Evolutionary conservation across 2,113 vertebrate species (phyloP), one percentile per base, ranked within the genome.

Genomic region (Chinchilla lanigera): DNA sequence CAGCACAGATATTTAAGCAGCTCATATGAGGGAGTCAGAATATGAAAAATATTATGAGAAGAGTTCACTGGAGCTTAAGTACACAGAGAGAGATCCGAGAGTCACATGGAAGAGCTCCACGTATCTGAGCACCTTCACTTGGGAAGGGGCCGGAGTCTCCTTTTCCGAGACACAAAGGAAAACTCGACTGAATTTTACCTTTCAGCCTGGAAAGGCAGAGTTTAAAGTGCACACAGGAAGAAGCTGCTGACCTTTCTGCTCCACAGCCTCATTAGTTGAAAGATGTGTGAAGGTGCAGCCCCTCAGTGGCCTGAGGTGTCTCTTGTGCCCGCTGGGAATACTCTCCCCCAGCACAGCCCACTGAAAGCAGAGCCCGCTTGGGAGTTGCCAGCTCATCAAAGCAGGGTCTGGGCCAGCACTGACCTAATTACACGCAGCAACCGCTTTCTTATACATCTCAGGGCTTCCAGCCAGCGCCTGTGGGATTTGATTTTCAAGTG

Each of bases 311-410:
- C 94, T 95, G 94, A 85, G 58, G n/a, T 33, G 44, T 83, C 92
- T 96, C 82, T 73, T 80, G 22, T 61, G 9, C 91, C 61, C 90
- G 84, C 44, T 14, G 50, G 93, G 92, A 89, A 67, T 60, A 63
- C 67, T 95, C 94, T 83, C 71, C 78, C 90, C 47, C 77, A 61
- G 41, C 78, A 86, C n/a, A 97, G 90, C 54, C 65, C 81, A 89
- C 85, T 94, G 86, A 95, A 78, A 85, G 61, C n/a, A 87, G 85
- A 75, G 61, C 52, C 52, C 52, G 71, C 58, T 44, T n/a, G 16
- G 85, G 71, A 91, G 85, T 88, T 86, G 93, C 87, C 88, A 97
- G 63, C 38, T 84, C 90, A 94, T 90, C 95, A 96, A 82, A 92
- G 65, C 78, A 78, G 47, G 58, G 78, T 86, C 90, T 86, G 91